Percentiles rank a stretch among this genome's conserved stretches.
These are phyloP conservation scores for Zygothrica quintamaculata DNA, from an alignment of 2,888 invertebrate species.

Conservation along the genomic window DNA sequence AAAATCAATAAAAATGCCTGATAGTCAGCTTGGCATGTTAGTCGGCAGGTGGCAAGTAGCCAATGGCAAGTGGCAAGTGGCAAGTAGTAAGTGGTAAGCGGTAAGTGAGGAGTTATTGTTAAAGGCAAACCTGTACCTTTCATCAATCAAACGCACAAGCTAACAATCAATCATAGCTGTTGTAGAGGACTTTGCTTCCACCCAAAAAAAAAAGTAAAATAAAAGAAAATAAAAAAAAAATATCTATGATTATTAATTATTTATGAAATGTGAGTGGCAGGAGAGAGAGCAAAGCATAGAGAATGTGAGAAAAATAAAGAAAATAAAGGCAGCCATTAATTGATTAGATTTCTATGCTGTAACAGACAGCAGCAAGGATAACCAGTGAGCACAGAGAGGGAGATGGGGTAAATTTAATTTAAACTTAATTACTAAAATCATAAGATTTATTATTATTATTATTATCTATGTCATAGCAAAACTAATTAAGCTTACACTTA, in stretches of 20 bases:
- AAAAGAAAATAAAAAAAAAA: constrained; percentile 60
- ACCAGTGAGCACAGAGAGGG: background rate
- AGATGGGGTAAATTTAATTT: background rate
- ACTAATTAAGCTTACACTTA: too few species aligned
- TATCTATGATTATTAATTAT: constrained; percentile 76
- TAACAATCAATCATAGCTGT: constrained; percentile 70
- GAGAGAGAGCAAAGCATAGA: too few species aligned
- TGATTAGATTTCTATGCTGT: constrained; percentile 56
- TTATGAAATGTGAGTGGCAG: constrained; percentile 55
- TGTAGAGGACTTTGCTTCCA: too few species aligned
- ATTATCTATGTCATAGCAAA: too few species aligned
- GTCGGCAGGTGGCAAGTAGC: background rate
- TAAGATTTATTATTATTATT: too few species aligned
- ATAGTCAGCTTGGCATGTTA: background rate
- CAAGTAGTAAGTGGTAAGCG: background rate
- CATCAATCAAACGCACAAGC: constrained; percentile 65
- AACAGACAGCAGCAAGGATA: constrained; percentile 7
- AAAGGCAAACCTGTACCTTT: constrained; percentile 42
- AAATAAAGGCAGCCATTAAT: constrained; percentile 57
- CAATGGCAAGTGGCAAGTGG: background rate
- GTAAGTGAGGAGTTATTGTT: background rate
- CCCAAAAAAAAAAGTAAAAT: too few species aligned
- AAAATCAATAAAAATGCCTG: constrained; percentile 43
- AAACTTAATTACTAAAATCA: background rate
- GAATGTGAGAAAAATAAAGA: too few species aligned